phyloP scores from a whole-genome alignment of 2,888 invertebrate genomes.

The Ctenicera cuprea region DNA sequence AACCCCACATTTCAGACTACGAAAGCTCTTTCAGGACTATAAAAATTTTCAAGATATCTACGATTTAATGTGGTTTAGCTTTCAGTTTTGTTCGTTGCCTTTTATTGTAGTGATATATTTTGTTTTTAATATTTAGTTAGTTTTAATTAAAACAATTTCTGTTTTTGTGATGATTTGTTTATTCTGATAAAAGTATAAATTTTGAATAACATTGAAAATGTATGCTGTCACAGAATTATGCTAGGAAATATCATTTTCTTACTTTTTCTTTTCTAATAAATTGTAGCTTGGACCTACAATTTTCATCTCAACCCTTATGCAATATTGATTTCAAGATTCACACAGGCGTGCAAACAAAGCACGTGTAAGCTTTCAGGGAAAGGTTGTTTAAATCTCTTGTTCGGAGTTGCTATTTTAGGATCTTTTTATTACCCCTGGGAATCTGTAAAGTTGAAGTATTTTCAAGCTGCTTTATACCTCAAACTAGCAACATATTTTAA shows the following conservation, averaged over 20 bases:
- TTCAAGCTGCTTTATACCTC: neutral
- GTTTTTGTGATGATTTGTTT: too few relatives aligned
- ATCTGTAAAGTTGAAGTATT: neutral
- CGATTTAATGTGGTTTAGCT: neutral
- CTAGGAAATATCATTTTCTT: too few relatives aligned
- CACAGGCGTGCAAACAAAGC: slow-evolving; percentile 7
- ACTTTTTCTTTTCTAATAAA: too few relatives aligned
- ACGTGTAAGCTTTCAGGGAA: slow-evolving; percentile 8
- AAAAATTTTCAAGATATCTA: neutral
- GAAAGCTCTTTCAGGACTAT: neutral
- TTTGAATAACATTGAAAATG: too few relatives aligned
- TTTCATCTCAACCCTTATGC: slow-evolving; percentile 9
- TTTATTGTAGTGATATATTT: neutral
- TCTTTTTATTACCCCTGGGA: neutral
- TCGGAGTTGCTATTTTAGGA: neutral
- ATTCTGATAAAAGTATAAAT: too few relatives aligned
- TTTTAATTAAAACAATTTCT: neutral
- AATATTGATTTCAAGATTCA: slow-evolving; percentile 18
- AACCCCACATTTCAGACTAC: neutral
- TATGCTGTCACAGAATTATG: too few relatives aligned
- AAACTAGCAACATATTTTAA: neutral
- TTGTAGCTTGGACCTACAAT: neutral
- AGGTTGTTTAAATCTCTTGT: neutral
- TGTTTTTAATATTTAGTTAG: neutral
- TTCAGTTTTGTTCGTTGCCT: too few relatives aligned